Conservation (phyloP, 2,888 invertebrate species). For the Halictus quadricinctus region DNA sequence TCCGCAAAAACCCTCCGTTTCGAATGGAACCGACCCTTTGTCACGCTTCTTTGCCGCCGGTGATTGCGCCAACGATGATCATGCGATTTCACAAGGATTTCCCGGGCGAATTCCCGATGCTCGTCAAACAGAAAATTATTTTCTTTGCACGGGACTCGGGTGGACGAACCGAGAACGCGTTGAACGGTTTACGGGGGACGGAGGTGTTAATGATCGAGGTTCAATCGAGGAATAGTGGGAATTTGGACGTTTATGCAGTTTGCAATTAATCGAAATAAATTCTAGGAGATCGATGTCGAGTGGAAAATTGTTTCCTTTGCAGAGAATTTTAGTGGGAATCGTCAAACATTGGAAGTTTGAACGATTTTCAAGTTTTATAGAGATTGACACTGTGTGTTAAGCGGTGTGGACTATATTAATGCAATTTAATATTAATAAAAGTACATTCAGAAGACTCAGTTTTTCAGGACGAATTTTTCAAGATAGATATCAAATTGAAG, state of each 20-base stretch:
- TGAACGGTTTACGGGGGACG: neutral
- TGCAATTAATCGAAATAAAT: neutral
- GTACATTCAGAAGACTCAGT: neutral
- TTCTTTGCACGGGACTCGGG: neutral
- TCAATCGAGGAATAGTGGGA: neutral
- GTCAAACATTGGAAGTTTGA: neutral
- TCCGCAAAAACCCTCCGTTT: neutral
- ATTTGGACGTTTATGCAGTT: neutral
- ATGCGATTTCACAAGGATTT: neutral
- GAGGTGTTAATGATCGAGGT: neutral
- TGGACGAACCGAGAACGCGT: neutral
- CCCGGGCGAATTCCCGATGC: neutral
- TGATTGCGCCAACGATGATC: constrained; percentile 1
- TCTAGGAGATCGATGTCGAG: neutral
- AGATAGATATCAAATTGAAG: neutral
- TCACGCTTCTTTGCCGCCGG: constrained; percentile 2
- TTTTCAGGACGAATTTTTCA: too few relatives aligned
- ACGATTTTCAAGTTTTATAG: neutral
- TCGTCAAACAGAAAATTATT: neutral
- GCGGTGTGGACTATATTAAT: too few relatives aligned
- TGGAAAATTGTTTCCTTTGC: neutral
- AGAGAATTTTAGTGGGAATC: neutral
- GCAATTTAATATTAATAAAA: too few relatives aligned
- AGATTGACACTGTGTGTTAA: neutral
- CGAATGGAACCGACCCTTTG: constrained; percentile 4